These are phyloP conservation scores for Noctua janthe DNA, from an alignment of 2,888 invertebrate species.

Conservation along the genomic window DNA sequence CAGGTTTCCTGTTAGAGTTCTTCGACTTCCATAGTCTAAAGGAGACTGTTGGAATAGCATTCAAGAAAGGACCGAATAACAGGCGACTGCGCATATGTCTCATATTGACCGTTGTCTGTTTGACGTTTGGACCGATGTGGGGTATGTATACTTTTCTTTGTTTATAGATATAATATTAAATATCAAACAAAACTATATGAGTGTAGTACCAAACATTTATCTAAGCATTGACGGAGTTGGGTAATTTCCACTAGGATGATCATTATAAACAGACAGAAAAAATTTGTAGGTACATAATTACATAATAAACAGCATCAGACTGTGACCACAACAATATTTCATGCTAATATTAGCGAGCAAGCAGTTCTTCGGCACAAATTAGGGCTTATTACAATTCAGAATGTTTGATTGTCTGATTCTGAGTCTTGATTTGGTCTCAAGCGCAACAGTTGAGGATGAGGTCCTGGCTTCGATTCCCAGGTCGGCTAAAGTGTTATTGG, in stretches of 20 bases:
- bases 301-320: neutral
- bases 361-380: neutral
- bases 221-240: neutral
- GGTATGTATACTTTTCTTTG: constrained; percentile 75
- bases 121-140: constrained; percentile 85
- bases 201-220: neutral
- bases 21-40: constrained; percentile 88
- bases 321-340: neutral
- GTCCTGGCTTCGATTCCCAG: too few relatives aligned
- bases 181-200: neutral
- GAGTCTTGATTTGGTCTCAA: too few relatives aligned
- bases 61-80: constrained; percentile 86
- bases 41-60: constrained; percentile 87
- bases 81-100: constrained; percentile 83
- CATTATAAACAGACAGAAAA: neutral
- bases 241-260: constrained; percentile 7
- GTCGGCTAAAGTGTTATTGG: too few relatives aligned
- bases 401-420: too few relatives aligned
- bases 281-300: neutral
- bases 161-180: constrained; percentile 20
- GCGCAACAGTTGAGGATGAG: too few relatives aligned
- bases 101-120: constrained; percentile 81
- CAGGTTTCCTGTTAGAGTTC: constrained; percentile 82
- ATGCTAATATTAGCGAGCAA: neutral
- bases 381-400: neutral